These are phyloP conservation scores for Cydia strobilella DNA, from an alignment of 1,140 invertebrate genomes.

Conservation along the genomic window DNA sequence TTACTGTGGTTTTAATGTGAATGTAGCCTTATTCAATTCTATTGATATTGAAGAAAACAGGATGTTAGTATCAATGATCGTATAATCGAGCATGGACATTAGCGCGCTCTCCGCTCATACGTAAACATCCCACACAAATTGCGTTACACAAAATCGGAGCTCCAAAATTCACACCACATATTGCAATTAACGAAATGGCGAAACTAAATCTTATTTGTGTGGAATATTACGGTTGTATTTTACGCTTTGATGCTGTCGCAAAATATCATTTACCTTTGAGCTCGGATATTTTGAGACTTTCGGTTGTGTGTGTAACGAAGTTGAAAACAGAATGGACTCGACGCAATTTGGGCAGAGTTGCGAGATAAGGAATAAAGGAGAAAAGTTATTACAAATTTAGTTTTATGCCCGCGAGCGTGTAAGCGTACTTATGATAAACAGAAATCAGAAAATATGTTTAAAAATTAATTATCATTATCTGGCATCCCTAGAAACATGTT, in stretches of 20 bases:
- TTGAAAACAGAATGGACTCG: slow-evolving; percentile 47
- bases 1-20: background rate
- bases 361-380: background rate
- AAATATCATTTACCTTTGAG: slow-evolving; percentile 53
- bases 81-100: slow-evolving; percentile 44
- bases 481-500: slow-evolving; percentile 34
- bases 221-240: slow-evolving; percentile 42
- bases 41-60: slow-evolving; percentile 63
- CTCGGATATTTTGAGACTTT: slow-evolving; percentile 54
- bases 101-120: slow-evolving; percentile 65
- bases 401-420: background rate
- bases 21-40: slow-evolving; percentile 24
- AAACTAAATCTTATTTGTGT: slow-evolving; percentile 34
- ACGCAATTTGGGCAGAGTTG: slow-evolving; percentile 12
- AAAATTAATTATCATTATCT: background rate
- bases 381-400: background rate
- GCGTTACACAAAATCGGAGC: slow-evolving; percentile 32
- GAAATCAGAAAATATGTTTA: background rate
- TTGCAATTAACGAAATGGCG: slow-evolving; percentile 23
- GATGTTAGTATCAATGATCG: slow-evolving; percentile 47
- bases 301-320: slow-evolving; percentile 52
- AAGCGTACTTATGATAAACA: background rate
- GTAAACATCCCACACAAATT: slow-evolving; percentile 58
- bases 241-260: slow-evolving; percentile 62
- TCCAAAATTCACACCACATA: slow-evolving; percentile 13